Percentiles rank a stretch among this genome's conserved stretches.
phyloP scores from a whole-genome alignment of 2,888 invertebrate species.

The Epicampocera succincta region DNA sequence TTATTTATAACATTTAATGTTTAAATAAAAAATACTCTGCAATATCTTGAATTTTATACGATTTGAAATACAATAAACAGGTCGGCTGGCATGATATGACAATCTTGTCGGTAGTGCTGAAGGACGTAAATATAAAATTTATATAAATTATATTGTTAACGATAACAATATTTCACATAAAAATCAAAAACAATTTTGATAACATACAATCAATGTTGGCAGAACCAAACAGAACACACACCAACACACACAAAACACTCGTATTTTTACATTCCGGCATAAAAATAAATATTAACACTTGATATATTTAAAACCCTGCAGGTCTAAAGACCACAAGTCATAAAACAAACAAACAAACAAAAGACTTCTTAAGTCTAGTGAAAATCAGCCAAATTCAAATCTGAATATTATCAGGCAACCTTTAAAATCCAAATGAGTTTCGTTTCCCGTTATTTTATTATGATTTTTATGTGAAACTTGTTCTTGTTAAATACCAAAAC shows the following conservation, averaged over 20 bases:
- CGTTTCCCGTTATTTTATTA: too few species aligned
- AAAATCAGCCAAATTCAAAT: too few species aligned
- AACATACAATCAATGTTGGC: constrained; percentile 5
- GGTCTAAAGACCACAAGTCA: not conserved
- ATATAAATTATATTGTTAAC: constrained; percentile 43
- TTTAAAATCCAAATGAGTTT: too few species aligned
- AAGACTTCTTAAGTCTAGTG: too few species aligned
- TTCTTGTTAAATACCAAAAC: not conserved
- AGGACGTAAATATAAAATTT: not conserved
- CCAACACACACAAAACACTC: not conserved
- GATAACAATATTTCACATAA: constrained; percentile 26
- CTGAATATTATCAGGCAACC: too few species aligned
- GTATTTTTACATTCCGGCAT: not conserved
- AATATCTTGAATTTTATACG: too few species aligned
- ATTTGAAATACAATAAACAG: too few species aligned
- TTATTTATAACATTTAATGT: not conserved
- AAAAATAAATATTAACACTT: not conserved
- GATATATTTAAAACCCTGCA: not conserved
- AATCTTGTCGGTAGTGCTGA: not conserved
- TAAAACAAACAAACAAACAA: not conserved
- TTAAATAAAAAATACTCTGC: too few species aligned
- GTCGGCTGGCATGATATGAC: not conserved
- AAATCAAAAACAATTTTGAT: constrained; percentile 26
- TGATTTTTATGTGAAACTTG: not conserved
- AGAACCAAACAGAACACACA: not conserved